These are phyloP conservation scores for Nematostella vectensis DNA, from an alignment of 92 coral and sea anemone genomes.

Conservation along the genomic window DNA sequence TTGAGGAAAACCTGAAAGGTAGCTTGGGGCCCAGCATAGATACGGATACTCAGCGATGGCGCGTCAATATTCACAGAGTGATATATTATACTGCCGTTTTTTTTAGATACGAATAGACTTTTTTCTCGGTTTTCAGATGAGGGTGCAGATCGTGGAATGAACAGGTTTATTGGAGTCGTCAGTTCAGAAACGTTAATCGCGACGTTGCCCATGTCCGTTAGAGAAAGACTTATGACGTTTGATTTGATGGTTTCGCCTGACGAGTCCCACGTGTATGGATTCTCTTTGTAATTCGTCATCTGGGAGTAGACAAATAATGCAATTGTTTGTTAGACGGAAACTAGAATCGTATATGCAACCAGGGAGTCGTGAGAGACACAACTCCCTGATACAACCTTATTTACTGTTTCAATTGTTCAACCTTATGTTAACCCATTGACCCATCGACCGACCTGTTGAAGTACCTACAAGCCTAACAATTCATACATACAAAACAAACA, in stretches of 20 bases:
- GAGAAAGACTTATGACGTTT: constrained; percentile 21
- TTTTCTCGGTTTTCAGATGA: neutral
- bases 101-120: constrained; percentile 11
- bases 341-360: too few species aligned
- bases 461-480: too few species aligned
- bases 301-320: too few species aligned
- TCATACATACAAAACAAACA: too few species aligned
- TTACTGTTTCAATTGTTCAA: too few species aligned
- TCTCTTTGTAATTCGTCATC: too few species aligned
- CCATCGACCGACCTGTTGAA: too few species aligned
- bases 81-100: constrained; percentile 13
- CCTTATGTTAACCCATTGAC: too few species aligned
- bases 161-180: constrained; percentile 21
- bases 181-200: constrained; percentile 14
- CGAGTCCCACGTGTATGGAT: constrained; percentile 43
- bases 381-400: too few species aligned
- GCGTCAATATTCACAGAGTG: constrained; percentile 15
- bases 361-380: too few species aligned
- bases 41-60: constrained; percentile 19
- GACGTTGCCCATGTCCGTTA: constrained; percentile 3
- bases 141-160: constrained; percentile 27
- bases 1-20: constrained; percentile 31
- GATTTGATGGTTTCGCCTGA: constrained; percentile 15
- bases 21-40: neutral
- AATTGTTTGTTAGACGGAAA: too few species aligned